Base-by-base conservation (phyloP, 2,113 vertebrate species). In the Aptenodytes forsteri region DNA sequence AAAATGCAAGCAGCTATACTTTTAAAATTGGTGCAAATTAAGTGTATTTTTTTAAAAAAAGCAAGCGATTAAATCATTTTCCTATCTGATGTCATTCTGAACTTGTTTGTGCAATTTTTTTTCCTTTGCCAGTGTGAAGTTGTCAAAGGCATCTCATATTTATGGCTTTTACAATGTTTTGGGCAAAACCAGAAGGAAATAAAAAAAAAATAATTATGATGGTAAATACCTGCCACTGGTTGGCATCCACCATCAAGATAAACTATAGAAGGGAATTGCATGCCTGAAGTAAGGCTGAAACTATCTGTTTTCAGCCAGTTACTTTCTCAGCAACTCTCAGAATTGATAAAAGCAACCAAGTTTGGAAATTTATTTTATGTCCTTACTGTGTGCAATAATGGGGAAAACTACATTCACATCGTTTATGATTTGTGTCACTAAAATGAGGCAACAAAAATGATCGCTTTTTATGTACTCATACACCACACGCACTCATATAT, bases 331-430 rank as follows among this genome's bases (percentile, higher is more conserved):
- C 21, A 95, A 18, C 30, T 90, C 55, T 86, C 25, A 70, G 22
- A 90, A 95, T 4, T 69, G 2, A 5, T 58, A 67, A 78, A 78
- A 71, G 20, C 32, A 73, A 55, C 22, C 3, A 47, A 55, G 12
- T 83, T 72, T 55, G 42, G n/a, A 90, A 92, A 47, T 69, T 26
- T 73, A 16, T 59, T 84, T 83, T 64, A 61, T 93, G 29, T 79
- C 16, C 18, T 76, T 69, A 62, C 16, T 18, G 10, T 38, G 17
- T 83, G 34, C 0, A 4, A 20, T 72, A 89, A 42, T 49, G 46
- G 36, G 22, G 32, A 65, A 66, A 56, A 67, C 55, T 61, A 9
- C 23, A 27, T 73, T 88, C 30, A 14, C 8, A 40, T 62, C 5
- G 65, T 34, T 32, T 19, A 46, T 50, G 22, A 66, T 62, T 80